A percentile compares a stretch with the other conserved stretches of the same genome.
Conservation (phyloP, 2,113 vertebrate species). For the Gambusia holbrooki region DNA sequence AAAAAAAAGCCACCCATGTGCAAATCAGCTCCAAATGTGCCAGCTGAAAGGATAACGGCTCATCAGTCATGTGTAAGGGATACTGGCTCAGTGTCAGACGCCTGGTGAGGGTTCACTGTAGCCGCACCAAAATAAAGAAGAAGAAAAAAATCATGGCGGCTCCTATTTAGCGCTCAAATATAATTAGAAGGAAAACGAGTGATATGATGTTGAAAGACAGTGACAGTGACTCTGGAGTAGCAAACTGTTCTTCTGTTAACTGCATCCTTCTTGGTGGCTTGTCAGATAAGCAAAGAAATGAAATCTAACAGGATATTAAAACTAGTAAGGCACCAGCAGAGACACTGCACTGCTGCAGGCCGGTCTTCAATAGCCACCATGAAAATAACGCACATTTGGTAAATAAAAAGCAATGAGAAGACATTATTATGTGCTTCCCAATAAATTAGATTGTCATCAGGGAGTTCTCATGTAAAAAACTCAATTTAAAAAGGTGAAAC, state of each 20-base stretch:
- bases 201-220: background rate
- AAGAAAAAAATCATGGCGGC: background rate
- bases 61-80: constrained; percentile 30
- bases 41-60: constrained; percentile 26
- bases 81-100: constrained; percentile 17
- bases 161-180: background rate
- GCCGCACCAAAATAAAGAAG: background rate
- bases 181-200: background rate
- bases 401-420: background rate
- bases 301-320: constrained; percentile 4
- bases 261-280: background rate
- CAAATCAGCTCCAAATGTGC: constrained; percentile 23
- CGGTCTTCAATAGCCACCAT: background rate
- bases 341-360: background rate
- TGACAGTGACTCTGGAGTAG: no score
- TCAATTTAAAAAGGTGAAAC: no score
- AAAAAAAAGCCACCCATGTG: constrained; percentile 27
- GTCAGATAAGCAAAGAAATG: background rate
- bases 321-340: background rate
- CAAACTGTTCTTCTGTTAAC: background rate
- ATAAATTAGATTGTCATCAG: no score
- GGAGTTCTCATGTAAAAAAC: no score
- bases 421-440: background rate
- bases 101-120: background rate
- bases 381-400: background rate